phyloP scores from a whole-genome alignment of 1,140 invertebrate genomes.

The Megathymus violae region DNA sequence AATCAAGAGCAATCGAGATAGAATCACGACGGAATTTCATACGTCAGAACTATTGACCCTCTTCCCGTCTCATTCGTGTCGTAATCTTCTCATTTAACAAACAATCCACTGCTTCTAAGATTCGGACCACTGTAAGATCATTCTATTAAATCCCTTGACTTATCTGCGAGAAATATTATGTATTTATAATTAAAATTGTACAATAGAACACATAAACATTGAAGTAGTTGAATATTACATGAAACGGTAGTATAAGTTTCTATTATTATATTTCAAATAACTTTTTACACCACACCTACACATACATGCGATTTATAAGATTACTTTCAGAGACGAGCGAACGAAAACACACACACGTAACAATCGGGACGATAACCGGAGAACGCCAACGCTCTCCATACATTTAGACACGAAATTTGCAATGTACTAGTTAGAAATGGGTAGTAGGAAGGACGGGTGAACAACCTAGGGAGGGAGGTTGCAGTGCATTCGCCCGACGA shows the following conservation, averaged over 20 bases:
- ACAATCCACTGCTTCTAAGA: slow-evolving; percentile 8
- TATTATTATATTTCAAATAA: no score
- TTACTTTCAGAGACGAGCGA: slow-evolving; percentile 38
- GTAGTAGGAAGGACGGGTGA: slow-evolving; percentile 60
- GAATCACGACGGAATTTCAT: slow-evolving; percentile 25
- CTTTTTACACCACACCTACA: no score
- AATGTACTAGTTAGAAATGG: slow-evolving; percentile 52
- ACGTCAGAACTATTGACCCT: slow-evolving; percentile 56
- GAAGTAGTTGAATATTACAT: no score
- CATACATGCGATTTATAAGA: slow-evolving; percentile 3
- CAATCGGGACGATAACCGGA: slow-evolving; percentile 51
- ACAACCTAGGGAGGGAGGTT: slow-evolving; percentile 57
- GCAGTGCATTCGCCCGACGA: slow-evolving; percentile 52
- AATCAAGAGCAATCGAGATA: slow-evolving; percentile 46
- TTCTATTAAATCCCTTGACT: background rate
- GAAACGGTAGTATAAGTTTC: no score
- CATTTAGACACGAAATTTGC: slow-evolving; percentile 64
- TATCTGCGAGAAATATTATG: background rate
- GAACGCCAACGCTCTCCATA: slow-evolving; percentile 60
- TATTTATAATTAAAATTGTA: no score
- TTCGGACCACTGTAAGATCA: background rate
- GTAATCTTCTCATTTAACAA: slow-evolving; percentile 32
- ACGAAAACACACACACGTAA: slow-evolving; percentile 15
- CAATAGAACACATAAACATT: no score
- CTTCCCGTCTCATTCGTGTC: slow-evolving; percentile 39